A percentile compares a stretch with the other conserved stretches of the same genome.
Conservation (phyloP, 2,888 invertebrate genomes). For the Trachelus iudaicus region DNA sequence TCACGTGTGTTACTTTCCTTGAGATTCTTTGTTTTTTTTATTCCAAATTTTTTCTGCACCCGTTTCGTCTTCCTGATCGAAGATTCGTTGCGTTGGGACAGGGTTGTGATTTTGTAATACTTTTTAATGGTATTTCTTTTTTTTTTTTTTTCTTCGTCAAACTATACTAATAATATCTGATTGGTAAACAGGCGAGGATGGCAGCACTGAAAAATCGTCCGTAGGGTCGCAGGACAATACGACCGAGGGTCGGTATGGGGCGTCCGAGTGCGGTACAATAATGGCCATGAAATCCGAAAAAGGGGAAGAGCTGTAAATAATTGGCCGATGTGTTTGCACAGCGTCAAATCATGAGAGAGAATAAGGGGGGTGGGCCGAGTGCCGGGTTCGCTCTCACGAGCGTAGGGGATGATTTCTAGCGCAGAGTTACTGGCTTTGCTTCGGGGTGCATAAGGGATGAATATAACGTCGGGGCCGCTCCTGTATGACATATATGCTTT, state of each 20-base stretch:
- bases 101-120: neutral
- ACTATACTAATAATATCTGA: neutral
- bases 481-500: neutral
- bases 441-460: neutral
- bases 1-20: neutral
- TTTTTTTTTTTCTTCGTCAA: neutral
- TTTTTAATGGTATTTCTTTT: neutral
- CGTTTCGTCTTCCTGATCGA: neutral
- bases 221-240: slow-evolving; percentile 10
- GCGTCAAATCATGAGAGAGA: slow-evolving; percentile 46
- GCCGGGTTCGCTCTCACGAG: slow-evolving; percentile 29
- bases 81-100: neutral
- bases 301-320: slow-evolving; percentile 46
- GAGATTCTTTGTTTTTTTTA: neutral
- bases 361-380: slow-evolving; percentile 27
- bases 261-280: slow-evolving; percentile 20
- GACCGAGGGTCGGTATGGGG: slow-evolving; percentile 27
- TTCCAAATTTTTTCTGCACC: neutral
- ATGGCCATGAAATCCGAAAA: slow-evolving; percentile 45
- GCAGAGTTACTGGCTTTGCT: neutral
- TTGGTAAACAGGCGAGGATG: neutral
- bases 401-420: neutral
- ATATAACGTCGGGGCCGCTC: neutral
- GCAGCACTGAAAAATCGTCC: neutral
- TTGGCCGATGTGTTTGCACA: slow-evolving; percentile 50